Conservation (phyloP, 2,113 vertebrate genomes). For the Spizaetus ornatus region DNA sequence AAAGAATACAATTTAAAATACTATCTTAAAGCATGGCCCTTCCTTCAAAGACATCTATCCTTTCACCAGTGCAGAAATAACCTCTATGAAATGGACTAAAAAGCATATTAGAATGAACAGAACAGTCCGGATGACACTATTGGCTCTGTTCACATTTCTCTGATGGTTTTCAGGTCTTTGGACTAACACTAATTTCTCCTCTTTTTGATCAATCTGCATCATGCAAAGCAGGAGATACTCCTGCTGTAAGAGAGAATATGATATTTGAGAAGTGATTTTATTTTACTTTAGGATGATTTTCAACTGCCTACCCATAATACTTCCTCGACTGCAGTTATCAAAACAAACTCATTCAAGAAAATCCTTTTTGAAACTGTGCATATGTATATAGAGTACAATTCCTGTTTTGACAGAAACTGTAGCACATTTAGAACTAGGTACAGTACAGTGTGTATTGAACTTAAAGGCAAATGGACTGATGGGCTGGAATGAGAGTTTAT, state of each 20-base stretch:
- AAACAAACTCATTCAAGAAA: neutral
- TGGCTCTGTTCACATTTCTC: neutral
- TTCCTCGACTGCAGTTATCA: neutral
- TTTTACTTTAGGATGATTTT: constrained; percentile 10
- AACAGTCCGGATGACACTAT: neutral
- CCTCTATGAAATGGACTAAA: neutral
- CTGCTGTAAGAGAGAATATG: neutral
- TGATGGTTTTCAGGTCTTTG: neutral
- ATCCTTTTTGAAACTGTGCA: neutral
- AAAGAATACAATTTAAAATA: neutral
- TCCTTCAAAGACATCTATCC: neutral
- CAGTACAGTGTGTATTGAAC: neutral
- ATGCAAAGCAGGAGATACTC: neutral
- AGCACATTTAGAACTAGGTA: neutral
- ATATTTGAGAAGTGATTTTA: neutral
- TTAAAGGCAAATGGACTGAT: neutral
- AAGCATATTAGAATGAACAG: neutral
- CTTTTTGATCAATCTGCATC: neutral
- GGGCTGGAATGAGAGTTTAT: neutral
- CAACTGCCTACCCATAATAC: neutral
- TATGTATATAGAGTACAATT: neutral
- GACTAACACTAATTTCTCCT: neutral
- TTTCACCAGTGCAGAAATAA: neutral
- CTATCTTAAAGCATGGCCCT: neutral
- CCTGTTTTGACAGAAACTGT: neutral